Conservation (phyloP, 1,140 invertebrate species). For the Drosophila teissieri region DNA sequence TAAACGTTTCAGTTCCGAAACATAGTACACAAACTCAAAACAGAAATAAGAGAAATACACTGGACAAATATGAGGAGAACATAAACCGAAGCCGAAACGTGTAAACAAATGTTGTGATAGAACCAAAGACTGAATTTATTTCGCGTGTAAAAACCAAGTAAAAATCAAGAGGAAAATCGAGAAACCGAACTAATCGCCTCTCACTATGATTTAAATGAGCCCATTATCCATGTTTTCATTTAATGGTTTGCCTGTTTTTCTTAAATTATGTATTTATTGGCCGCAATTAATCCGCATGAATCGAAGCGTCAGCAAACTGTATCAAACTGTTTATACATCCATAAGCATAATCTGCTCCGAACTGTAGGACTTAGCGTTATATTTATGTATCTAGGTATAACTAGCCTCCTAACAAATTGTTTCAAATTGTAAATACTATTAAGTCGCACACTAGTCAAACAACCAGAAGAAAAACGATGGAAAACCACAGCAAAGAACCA, state of each 20-base stretch:
- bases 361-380: slow-evolving; percentile 22
- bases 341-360: slow-evolving; percentile 34
- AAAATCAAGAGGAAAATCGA: slow-evolving; percentile 37
- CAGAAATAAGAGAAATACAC: neutral
- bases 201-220: slow-evolving; percentile 62
- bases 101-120: slow-evolving; percentile 85
- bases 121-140: slow-evolving; percentile 85
- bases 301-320: slow-evolving; percentile 28
- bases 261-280: slow-evolving; percentile 70
- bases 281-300: slow-evolving; percentile 56
- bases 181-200: slow-evolving; percentile 44
- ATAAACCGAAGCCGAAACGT: slow-evolving; percentile 75
- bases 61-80: slow-evolving; percentile 31
- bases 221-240: slow-evolving; percentile 41
- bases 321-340: slow-evolving; percentile 57
- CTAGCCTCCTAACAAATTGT: slow-evolving; percentile 71
- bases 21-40: slow-evolving; percentile 26
- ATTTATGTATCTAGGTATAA: slow-evolving; percentile 26
- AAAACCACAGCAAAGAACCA: slow-evolving; percentile 67
- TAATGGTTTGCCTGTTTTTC: slow-evolving; percentile 25
- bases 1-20: slow-evolving; percentile 58
- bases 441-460: slow-evolving; percentile 79
- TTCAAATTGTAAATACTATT: slow-evolving; percentile 79
- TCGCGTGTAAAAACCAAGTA: slow-evolving; percentile 71
- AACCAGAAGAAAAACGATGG: slow-evolving; percentile 17